Conservation (phyloP, 2,888 invertebrate genomes). For the Caenorhabditis doughertyi region DNA sequence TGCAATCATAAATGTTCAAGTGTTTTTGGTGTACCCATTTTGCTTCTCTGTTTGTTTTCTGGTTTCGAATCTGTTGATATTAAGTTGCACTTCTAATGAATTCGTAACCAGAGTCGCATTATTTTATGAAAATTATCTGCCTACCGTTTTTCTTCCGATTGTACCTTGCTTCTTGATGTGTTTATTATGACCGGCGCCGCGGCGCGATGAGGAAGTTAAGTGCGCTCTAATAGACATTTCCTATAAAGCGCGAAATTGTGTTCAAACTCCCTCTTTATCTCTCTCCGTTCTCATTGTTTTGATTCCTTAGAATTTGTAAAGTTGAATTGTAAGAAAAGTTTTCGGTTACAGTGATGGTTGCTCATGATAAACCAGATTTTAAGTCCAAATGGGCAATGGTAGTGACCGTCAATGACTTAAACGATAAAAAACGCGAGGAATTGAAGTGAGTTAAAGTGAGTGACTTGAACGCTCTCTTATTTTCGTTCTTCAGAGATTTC, state of each 20-base stretch:
- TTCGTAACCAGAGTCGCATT: no score
- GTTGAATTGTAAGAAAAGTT: not conserved
- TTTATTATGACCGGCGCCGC: no score
- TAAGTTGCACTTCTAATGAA: no score
- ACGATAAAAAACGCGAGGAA: slow-evolving; percentile 36
- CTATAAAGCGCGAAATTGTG: not conserved
- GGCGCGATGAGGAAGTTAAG: not conserved
- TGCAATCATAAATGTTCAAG: no score
- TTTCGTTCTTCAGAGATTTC: slow-evolving; percentile 48
- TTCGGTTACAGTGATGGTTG: slow-evolving; percentile 33
- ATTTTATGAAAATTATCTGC: no score
- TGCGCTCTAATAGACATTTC: not conserved
- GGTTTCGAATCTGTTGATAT: no score
- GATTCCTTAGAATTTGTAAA: not conserved
- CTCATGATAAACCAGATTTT: slow-evolving; percentile 44
- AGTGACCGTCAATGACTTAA: slow-evolving; percentile 37
- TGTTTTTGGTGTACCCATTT: no score
- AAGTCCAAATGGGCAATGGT: slow-evolving; percentile 65
- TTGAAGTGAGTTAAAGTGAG: slow-evolving; percentile 12
- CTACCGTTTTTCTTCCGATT: no score
- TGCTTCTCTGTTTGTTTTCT: no score
- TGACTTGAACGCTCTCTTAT: not conserved
- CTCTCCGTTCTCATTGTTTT: no score
- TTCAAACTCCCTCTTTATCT: no score
- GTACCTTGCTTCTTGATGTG: no score